Conservation (phyloP, 2,797 vertebrate species). For the Columba guinea region DNA sequence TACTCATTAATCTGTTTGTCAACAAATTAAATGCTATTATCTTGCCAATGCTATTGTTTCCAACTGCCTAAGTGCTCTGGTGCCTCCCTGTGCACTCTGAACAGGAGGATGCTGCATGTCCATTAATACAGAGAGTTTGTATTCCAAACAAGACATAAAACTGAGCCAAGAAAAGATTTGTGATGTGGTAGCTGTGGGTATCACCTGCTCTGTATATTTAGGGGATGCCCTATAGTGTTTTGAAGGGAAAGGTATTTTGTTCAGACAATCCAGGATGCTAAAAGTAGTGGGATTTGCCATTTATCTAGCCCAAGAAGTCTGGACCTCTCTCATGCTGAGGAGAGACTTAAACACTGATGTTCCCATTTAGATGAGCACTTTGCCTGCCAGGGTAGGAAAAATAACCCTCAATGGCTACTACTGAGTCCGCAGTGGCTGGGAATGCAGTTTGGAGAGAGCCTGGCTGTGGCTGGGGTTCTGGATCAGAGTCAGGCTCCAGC, state of each 20-base stretch:
- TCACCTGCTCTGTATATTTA: neutral
- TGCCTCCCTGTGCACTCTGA: conserved; percentile 11
- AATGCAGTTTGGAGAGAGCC: neutral
- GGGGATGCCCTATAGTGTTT: neutral
- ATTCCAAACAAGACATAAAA: neutral
- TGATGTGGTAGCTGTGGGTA: neutral
- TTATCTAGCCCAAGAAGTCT: neutral
- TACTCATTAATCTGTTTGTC: conserved; percentile 56
- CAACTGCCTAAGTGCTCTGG: conserved; percentile 20
- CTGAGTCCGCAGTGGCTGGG: neutral
- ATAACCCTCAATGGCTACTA: neutral
- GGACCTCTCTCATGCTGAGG: neutral
- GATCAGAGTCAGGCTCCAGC: neutral
- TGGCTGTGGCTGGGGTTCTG: neutral
- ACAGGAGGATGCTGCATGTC: neutral
- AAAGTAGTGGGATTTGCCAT: neutral
- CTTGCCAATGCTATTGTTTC: conserved; percentile 44
- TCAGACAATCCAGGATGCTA: neutral
- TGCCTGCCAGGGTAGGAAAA: neutral
- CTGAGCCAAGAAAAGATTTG: neutral
- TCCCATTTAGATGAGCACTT: neutral
- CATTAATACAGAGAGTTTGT: conserved; percentile 3
- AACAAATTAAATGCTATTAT: conserved; percentile 65
- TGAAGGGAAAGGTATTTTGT: neutral
- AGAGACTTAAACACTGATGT: neutral